A percentile compares a stretch with the other conserved stretches of the same genome.
Conservation (phyloP, 2,888 invertebrate species). For the Xestia ashworthii region DNA sequence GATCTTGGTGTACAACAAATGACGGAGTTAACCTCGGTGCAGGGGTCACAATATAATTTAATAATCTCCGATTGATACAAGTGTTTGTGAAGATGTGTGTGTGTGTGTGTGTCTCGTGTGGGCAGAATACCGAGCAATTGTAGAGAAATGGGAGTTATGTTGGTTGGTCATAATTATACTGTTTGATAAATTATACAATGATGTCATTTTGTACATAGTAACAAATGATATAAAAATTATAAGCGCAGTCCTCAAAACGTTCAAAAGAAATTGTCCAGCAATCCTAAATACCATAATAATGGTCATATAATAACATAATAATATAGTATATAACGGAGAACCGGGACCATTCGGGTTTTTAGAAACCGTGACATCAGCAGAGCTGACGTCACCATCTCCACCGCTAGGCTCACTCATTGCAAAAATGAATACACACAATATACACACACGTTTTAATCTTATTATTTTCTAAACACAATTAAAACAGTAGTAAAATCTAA, state of each 20-base stretch:
- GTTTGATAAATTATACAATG: not conserved
- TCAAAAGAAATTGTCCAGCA: not conserved
- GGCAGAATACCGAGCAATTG: constrained; percentile 37
- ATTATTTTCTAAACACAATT: too few relatives aligned
- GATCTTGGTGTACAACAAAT: constrained; percentile 40
- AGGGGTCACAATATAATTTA: constrained; percentile 68
- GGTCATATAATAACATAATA: too few relatives aligned
- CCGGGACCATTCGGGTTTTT: too few relatives aligned
- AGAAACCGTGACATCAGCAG: too few relatives aligned
- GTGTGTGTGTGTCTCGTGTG: constrained; percentile 36
- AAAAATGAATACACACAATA: too few relatives aligned
- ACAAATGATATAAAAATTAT: not conserved
- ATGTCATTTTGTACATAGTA: not conserved
- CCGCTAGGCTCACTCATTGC: too few relatives aligned
- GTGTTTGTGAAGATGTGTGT: constrained; percentile 7
- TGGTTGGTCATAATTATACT: not conserved
- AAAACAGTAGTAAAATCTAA: too few relatives aligned
- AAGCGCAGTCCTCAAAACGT: not conserved
- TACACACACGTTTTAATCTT: too few relatives aligned
- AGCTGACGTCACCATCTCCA: too few relatives aligned
- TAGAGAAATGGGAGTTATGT: constrained; percentile 4
- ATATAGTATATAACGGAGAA: too few relatives aligned
- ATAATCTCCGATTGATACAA: constrained; percentile 45
- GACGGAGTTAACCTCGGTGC: constrained; percentile 61
- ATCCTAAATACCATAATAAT: too few relatives aligned